Base-by-base conservation (phyloP, 2,888 invertebrate species). In the Megastigmus dorsalis region DNA sequence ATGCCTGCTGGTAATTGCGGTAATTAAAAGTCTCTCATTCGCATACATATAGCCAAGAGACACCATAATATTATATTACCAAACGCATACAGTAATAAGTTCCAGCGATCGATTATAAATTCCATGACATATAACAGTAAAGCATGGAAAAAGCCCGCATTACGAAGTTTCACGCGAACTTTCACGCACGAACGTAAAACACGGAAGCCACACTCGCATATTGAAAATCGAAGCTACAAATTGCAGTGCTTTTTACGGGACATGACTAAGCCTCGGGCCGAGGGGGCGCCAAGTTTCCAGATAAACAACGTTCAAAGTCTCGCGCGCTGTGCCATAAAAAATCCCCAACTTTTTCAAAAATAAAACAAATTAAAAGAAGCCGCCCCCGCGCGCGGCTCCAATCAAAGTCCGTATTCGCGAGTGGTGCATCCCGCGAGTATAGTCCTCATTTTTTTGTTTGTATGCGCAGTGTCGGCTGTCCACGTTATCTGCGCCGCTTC, bases 181-280 rank as follows among this genome's bases (percentile, higher is more conserved):
- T 60, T 43, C 60, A 10, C 26, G 33, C 45, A 36, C 20, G 63
- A 7, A 7, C 36, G 36, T 63, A 63, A 63, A 63, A 48, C 3
- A 23, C 23, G 33, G 13, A n/a, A 9, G 36, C 7, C 20, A n/a
- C n/a, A n/a, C n/a, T n/a, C 23, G 20, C 9, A 15, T 50, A 63
- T 63, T 36, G 50, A 50, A 63, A 63, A 63, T 63, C 63, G 50
- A 63, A 63, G 33, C 45, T 50, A 36, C 48, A 63, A 63, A 63
- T 50, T 63, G 63, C 63, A 50, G 3, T 15, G 36, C 20, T 48
- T 63, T 60, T 63, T 50, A 48, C 13, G 50, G 36, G n/a, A 26
- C 10, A 43, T 36, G 48, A 45, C 23, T 33, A 63, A 36, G 18
- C 63, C 63, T 23, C 33, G 1, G 50, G n/a, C n/a, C n/a, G n/a